These are phyloP conservation scores for Drosophila meridionalis DNA, from an alignment of 2,888 invertebrate genomes.

Conservation along the genomic window DNA sequence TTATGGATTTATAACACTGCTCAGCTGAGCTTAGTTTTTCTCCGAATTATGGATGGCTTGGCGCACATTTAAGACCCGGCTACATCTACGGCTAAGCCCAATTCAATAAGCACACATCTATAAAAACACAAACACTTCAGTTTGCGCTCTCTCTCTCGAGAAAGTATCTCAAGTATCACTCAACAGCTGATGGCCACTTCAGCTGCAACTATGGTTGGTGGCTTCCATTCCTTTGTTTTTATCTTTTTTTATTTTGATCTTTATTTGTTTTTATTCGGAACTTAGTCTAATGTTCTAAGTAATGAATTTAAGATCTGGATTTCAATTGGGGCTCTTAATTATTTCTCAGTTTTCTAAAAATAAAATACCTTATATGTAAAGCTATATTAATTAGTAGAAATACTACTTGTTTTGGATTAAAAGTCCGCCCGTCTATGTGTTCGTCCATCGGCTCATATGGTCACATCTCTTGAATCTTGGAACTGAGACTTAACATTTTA, in stretches of 20 bases:
- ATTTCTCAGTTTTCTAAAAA: too few relatives aligned
- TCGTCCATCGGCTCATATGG: too few relatives aligned
- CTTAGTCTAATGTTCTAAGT: background rate
- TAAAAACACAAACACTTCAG: slow-evolving; percentile 14
- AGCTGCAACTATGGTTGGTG: slow-evolving; percentile 6
- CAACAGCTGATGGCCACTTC: slow-evolving; percentile 11
- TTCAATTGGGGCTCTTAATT: background rate
- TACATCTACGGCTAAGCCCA: background rate
- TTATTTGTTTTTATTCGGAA: background rate
- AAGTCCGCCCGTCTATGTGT: too few relatives aligned
- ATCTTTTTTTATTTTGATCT: background rate
- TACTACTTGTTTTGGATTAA: too few relatives aligned
- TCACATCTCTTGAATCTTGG: too few relatives aligned
- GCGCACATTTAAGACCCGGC: slow-evolving; percentile 9
- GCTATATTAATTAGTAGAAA: too few relatives aligned
- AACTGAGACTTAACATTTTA: too few relatives aligned
- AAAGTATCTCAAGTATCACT: slow-evolving; percentile 11
- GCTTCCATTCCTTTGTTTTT: background rate
- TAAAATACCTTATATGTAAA: too few relatives aligned
- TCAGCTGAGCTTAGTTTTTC: slow-evolving; percentile 15
- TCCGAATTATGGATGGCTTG: slow-evolving; percentile 40
- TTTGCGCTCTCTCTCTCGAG: background rate
- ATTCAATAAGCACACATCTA: slow-evolving; percentile 18
- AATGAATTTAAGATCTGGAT: background rate
- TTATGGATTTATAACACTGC: slow-evolving; percentile 67